These are phyloP conservation scores for Eledona agricola DNA, from an alignment of 2,888 invertebrate genomes.

Conservation along the genomic window DNA sequence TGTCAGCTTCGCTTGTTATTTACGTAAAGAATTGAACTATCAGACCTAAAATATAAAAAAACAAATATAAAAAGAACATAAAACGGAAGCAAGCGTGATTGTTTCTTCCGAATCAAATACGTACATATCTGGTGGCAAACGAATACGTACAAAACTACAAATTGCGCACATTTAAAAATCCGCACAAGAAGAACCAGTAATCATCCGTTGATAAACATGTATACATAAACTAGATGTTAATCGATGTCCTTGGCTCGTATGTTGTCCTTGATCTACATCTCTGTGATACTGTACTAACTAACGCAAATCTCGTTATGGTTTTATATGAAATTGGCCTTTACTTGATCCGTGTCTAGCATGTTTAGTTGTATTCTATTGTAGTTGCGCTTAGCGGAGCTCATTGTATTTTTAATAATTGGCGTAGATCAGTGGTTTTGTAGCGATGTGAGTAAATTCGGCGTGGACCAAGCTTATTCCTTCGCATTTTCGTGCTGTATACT, in stretches of 20 bases:
- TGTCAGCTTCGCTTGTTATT: no score
- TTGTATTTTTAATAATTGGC: constrained; percentile 29
- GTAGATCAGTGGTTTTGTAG: constrained; percentile 31
- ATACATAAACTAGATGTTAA: constrained; percentile 36
- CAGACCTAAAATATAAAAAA: no score
- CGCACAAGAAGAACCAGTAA: no score
- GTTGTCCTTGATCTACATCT: constrained; percentile 43
- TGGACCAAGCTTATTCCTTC: constrained; percentile 34
- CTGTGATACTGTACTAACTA: constrained; percentile 42
- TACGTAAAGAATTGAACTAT: no score
- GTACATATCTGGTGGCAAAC: no score
- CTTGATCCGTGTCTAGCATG: constrained; percentile 37
- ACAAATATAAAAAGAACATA: no score
- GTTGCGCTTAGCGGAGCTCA: constrained; percentile 31
- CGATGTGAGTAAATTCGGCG: constrained; percentile 13
- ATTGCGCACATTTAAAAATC: no score
- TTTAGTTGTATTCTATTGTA: constrained; percentile 29
- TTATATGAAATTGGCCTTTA: constrained; percentile 37
- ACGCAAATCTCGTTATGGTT: constrained; percentile 31
- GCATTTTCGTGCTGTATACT: constrained; percentile 1
- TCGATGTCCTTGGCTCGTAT: constrained; percentile 38
- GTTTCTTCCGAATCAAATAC: no score
- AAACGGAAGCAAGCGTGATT: no score
- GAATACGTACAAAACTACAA: no score
- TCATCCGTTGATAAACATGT: constrained; percentile 26